phyloP scores from a whole-genome alignment of 1,140 invertebrate species.

The Zelostemma sp. region DNA sequence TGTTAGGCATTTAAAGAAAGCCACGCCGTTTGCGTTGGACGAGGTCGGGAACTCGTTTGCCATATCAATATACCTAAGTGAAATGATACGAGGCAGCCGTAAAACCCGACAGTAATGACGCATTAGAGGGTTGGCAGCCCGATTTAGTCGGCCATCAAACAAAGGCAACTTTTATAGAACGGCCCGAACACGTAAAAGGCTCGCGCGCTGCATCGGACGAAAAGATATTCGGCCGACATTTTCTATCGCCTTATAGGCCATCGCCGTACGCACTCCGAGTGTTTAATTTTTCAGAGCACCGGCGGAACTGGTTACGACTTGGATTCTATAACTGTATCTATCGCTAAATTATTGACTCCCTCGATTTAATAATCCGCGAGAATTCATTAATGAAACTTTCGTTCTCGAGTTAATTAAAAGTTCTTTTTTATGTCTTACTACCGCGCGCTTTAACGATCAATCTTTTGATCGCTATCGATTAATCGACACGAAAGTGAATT shows the following conservation, averaged over 20 bases:
- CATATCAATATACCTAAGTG: conserved; percentile 73
- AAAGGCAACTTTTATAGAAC: conserved; percentile 71
- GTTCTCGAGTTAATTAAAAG: neutral
- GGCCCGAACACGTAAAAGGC: conserved; percentile 62
- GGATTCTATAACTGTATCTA: neutral
- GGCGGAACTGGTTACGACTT: conserved; percentile 27
- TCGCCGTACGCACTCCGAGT: conserved; percentile 16
- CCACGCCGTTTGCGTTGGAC: conserved; percentile 51
- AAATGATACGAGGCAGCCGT: conserved; percentile 71
- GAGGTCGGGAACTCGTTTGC: conserved; percentile 67
- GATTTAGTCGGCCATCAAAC: conserved; percentile 71
- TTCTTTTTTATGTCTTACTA: neutral
- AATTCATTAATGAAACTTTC: neutral
- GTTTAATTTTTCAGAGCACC: conserved; percentile 33
- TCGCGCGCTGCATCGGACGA: conserved; percentile 53
- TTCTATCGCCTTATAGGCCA: conserved; percentile 38
- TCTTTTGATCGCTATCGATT: neutral
- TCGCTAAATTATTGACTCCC: neutral
- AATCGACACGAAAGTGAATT: neutral
- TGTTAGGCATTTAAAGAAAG: conserved; percentile 54
- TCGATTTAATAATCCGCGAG: conserved; percentile 2
- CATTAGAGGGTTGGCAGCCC: conserved; percentile 70
- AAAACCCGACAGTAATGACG: conserved; percentile 72
- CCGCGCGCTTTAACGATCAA: neutral
- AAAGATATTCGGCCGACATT: conserved; percentile 48